Evolutionary conservation across 2,797 vertebrate species (phyloP).

Genomic region (Cirrhinus mrigala): DNA sequence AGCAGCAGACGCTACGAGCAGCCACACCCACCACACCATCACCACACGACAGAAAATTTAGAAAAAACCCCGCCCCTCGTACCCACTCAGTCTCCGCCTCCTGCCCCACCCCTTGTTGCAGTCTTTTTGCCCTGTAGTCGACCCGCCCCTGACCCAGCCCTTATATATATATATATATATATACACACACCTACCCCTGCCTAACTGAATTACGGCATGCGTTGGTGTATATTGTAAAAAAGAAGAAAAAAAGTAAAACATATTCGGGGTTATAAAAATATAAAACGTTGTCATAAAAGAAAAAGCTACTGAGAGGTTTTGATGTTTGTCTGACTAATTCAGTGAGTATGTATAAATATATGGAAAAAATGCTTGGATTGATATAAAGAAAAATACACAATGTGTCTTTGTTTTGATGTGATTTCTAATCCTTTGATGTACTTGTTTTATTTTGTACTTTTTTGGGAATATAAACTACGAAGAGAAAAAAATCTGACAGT

Average conservation of each 20-base stretch:
- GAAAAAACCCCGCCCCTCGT: slow-evolving; percentile 49
- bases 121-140: slow-evolving; percentile 68
- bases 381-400: slow-evolving; percentile 80
- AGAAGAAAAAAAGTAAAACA: slow-evolving; percentile 76
- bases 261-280: slow-evolving; percentile 79
- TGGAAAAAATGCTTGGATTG: slow-evolving; percentile 80
- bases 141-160: slow-evolving; percentile 51
- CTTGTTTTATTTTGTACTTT: slow-evolving; percentile 95
- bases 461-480: slow-evolving; percentile 86
- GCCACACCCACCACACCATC: slow-evolving; percentile 58
- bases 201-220: slow-evolving; percentile 86
- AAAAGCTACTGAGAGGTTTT: slow-evolving; percentile 78
- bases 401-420: slow-evolving; percentile 88
- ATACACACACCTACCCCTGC: slow-evolving; percentile 70
- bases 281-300: slow-evolving; percentile 64
- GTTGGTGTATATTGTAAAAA: slow-evolving; percentile 95
- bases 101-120: slow-evolving; percentile 71
- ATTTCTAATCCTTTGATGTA: slow-evolving; percentile 94
- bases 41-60: slow-evolving; percentile 55
- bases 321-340: slow-evolving; percentile 89
- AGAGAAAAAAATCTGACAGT: slow-evolving; percentile 80
- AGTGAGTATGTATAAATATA: slow-evolving; percentile 87
- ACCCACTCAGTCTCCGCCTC: slow-evolving; percentile 68
- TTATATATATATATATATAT: slow-evolving; percentile 54
- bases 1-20: slow-evolving; percentile 69